Conservation (phyloP, 1,140 invertebrate genomes). For the Scaptomyza graminum region DNA sequence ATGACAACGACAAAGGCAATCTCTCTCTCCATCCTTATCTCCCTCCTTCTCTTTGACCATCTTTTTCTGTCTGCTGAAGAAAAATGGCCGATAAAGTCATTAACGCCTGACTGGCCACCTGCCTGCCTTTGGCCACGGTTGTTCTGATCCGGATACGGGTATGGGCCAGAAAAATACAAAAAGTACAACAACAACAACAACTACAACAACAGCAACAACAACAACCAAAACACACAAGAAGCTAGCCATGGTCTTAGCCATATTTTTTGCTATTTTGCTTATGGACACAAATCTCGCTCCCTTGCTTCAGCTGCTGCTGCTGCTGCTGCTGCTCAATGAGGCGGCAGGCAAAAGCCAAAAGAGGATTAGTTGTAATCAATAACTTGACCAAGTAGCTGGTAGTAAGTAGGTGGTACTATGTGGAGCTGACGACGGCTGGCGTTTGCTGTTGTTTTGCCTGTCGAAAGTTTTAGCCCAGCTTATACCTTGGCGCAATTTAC, state of each 20-base stretch:
- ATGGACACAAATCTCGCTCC: constrained; percentile 63
- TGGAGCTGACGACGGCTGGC: not conserved
- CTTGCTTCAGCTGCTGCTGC: constrained; percentile 10
- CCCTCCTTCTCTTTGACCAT: not conserved
- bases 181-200: no score
- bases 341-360: constrained; percentile 76
- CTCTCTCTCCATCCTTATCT: constrained; percentile 25
- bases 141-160: constrained; percentile 24
- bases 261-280: constrained; percentile 70
- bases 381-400: constrained; percentile 57
- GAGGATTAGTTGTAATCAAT: constrained; percentile 82
- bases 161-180: no score
- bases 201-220: no score
- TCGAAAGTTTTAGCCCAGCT: constrained; percentile 71
- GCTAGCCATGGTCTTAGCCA: constrained; percentile 54
- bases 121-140: constrained; percentile 20
- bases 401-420: constrained; percentile 10
- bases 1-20: constrained; percentile 61
- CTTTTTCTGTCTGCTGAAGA: constrained; percentile 42
- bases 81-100: constrained; percentile 79
- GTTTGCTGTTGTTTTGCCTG: constrained; percentile 62
- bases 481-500: constrained; percentile 41
- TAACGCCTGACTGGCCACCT: constrained; percentile 76
- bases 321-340: constrained; percentile 63
- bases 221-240: constrained; percentile 2